Evolutionary conservation across 2,797 vertebrate species (phyloP), one percentile per base, ranked within the genome.

Genomic region (Cynopterus sphinx): DNA sequence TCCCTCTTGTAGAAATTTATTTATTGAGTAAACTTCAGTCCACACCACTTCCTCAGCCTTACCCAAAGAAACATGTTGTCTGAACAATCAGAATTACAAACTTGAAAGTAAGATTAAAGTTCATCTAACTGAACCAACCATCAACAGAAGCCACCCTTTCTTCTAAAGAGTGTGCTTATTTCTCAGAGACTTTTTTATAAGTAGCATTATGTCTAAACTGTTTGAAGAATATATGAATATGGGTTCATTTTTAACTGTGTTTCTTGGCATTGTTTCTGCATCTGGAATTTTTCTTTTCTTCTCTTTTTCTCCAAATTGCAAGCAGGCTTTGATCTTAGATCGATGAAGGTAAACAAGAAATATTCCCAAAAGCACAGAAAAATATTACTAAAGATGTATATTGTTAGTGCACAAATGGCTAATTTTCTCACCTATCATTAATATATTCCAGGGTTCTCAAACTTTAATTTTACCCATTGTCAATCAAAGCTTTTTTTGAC

Each of bases 11-110:
- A 92, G 86, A 81, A 94, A 94, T 90, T 31, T 92, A 65, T 94
- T 95, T 96, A 74, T 77, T 95, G 75, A 96, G 74, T 95, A 93
- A 97, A 96, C 73, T 93, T 24, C 41, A 78, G 59, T 49, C 49
- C 81, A 68, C 6, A 82, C 41, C 46, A 88, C 70, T 95, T 94
- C 75, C 87, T 92, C 22, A 96, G 61, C 71, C 43, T 95, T 68
- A 39, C 22, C 17, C 93, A 73, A 87, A 89, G 82, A 94, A 94
- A 83, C 55, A 71, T 12, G 71, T 36, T 70, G 57, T 46, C 36
- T 70, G 63, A 92, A 74, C 49, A 86, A 92, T 91, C n/a, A 70
- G 73, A 81, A 87, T 87, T 46, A 57, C 46, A 93, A 49, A 84
- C 55, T 96, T 84, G 71, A 83, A 94, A 93, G 31, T 9, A 17